Evolutionary conservation across 2,113 vertebrate species (phyloP), one percentile per base, ranked within the genome.

Genomic region (Dolichallabes microphthalmus): DNA sequence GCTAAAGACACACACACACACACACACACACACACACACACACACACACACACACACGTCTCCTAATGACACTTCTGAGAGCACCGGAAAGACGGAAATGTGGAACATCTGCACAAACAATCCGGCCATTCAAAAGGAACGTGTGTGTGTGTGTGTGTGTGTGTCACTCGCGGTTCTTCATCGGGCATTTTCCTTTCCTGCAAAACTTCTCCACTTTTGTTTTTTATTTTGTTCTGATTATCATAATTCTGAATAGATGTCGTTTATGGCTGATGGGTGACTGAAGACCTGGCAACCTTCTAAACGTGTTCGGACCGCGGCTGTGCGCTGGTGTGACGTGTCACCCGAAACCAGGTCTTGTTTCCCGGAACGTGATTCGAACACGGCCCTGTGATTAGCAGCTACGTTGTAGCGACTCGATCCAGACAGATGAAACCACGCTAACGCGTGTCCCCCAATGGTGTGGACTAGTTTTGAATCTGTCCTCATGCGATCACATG

Each of bases 21-120:
- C 22, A 76, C 19, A 66, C 50, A 57, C 73, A 73, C 32, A 73
- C 69, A 52, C 39, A n/a, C 22, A 50, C 71, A 74, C 71, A 52
- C 45, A n/a, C 71, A 45, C 35, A 69, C 30, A 45, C 35, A 50
- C 71, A 52, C 71, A 74, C 45, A 68, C 57, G 64, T 71, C 52
- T 71, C 75, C 66, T 55, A 82, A 86, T 30, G 10, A 79, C 74
- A 77, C 80, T 79, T 79, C 74, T 12, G 61, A 82, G 11, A 75
- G 60, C 53, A 58, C 30, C 30, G 14, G 61, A 79, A 77, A 45
- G 27, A 73, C 17, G 78, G 75, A 85, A 85, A 82, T 13, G 35
- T 2, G 39, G 78, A 76, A 83, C 88, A 87, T 85, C 80, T 82
- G 80, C 74, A 61, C 68, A 75, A 61, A 86, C 83, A 89, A 87